phyloP scores from a whole-genome alignment of 2,113 vertebrate species.

The Halichoerus grypus region DNA sequence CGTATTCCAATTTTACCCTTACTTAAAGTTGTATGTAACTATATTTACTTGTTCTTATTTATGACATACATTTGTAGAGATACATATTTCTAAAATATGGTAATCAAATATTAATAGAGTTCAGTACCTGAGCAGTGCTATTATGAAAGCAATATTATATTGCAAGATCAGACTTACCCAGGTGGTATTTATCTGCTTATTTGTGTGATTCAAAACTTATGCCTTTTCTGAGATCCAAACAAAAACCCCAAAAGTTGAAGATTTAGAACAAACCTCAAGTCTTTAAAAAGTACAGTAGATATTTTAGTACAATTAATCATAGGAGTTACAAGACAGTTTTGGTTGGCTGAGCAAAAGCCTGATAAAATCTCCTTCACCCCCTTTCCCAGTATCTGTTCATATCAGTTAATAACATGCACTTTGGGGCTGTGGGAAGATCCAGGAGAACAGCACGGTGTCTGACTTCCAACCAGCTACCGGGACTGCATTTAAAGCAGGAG shows the following conservation, averaged over 20 bases:
- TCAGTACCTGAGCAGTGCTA: not conserved
- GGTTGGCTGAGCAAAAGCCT: not conserved
- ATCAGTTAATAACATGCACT: not conserved
- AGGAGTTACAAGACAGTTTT: not conserved
- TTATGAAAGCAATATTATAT: slow-evolving; percentile 7
- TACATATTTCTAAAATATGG: not conserved
- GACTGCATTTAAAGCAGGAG: not conserved
- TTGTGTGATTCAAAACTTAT: not conserved
- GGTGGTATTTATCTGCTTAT: not conserved
- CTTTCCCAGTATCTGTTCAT: not conserved
- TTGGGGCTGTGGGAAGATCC: not conserved
- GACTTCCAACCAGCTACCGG: not conserved
- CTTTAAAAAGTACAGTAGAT: not conserved
- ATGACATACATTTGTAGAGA: not conserved
- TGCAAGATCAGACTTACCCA: not conserved
- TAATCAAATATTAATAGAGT: slow-evolving; percentile 53
- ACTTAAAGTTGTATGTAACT: not conserved
- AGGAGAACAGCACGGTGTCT: not conserved
- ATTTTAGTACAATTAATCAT: slow-evolving; percentile 50
- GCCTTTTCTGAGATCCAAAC: slow-evolving; percentile 13
- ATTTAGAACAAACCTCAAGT: not conserved
- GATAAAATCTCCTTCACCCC: not conserved
- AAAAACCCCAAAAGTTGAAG: not conserved
- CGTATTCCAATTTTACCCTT: not conserved
- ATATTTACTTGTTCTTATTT: not conserved